These are phyloP conservation scores for Platichthys flesus DNA, from an alignment of 2,113 vertebrate genomes.

Conservation along the genomic window DNA sequence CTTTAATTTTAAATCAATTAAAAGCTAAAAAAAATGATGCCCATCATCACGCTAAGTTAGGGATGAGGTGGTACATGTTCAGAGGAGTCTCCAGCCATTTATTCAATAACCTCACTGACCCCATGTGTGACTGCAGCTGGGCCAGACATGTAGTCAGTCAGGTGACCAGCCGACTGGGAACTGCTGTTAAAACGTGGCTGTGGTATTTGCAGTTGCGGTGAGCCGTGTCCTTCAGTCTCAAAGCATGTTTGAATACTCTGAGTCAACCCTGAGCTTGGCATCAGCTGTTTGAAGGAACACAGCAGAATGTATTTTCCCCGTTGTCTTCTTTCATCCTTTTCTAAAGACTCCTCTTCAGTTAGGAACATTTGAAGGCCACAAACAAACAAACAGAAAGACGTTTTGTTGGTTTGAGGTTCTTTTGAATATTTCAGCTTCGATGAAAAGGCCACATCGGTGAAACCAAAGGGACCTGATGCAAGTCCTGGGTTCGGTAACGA, in stretches of 20 bases:
- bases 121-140: slow-evolving; percentile 38
- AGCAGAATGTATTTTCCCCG: too few relatives aligned
- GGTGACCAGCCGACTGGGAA: slow-evolving; percentile 50
- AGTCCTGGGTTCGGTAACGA: slow-evolving; percentile 41
- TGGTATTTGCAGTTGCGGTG: slow-evolving; percentile 44
- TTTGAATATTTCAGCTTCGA: slow-evolving; percentile 47
- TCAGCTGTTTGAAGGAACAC: background rate
- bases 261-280: slow-evolving; percentile 16
- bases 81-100: slow-evolving; percentile 17
- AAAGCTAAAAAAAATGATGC: background rate
- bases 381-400: slow-evolving; percentile 5
- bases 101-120: slow-evolving; percentile 53
- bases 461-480: slow-evolving; percentile 27
- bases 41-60: background rate
- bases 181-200: slow-evolving; percentile 52
- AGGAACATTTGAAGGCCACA: slow-evolving; percentile 12
- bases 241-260: slow-evolving; percentile 39
- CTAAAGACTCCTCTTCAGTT: slow-evolving; percentile 21
- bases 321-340: slow-evolving; percentile 20
- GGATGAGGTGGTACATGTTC: background rate
- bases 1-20: background rate
- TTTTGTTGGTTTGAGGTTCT: slow-evolving; percentile 50
- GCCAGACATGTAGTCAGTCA: slow-evolving; percentile 44
- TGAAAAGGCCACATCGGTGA: slow-evolving; percentile 34
- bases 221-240: slow-evolving; percentile 27